These are phyloP conservation scores for Caenorhabditis plicata DNA, from an alignment of 2,888 invertebrate genomes.

Conservation along the genomic window DNA sequence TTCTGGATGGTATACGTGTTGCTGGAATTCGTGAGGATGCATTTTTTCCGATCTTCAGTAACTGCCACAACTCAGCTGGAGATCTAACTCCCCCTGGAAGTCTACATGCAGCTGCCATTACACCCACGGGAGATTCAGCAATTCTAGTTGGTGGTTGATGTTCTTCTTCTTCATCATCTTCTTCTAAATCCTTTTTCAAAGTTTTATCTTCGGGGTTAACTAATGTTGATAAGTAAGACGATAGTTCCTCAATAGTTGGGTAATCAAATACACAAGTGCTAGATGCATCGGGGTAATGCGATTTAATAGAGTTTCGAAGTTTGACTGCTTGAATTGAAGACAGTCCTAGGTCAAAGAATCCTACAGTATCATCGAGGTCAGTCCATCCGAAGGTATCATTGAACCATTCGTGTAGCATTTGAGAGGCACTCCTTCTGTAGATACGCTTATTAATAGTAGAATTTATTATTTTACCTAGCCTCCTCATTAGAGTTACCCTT, in stretches of 20 bases:
- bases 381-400: constrained; percentile 37
- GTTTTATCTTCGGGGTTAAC: constrained; percentile 10
- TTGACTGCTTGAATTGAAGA: constrained; percentile 39
- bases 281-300: constrained; percentile 33
- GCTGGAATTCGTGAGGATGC: constrained; percentile 52
- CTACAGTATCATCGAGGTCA: constrained; percentile 40
- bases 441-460: neutral
- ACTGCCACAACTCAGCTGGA: constrained; percentile 51
- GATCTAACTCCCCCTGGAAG: constrained; percentile 51
- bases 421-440: constrained; percentile 9
- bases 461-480: constrained; percentile 1
- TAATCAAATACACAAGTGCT: constrained; percentile 42
- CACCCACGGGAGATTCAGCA: constrained; percentile 19
- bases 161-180: constrained; percentile 8
- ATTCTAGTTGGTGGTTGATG: constrained; percentile 15
- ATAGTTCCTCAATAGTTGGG: constrained; percentile 32
- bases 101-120: constrained; percentile 50
- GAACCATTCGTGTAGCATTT: constrained; percentile 37
- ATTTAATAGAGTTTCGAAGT: constrained; percentile 33
- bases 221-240: constrained; percentile 34
- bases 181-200: no score
- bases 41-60: constrained; percentile 47
- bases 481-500: constrained; percentile 16
- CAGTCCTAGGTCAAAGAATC: constrained; percentile 46
- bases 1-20: constrained; percentile 48